Evolutionary conservation across 2,113 vertebrate species (phyloP), one percentile per base, ranked within the genome.

Genomic region (Ophiodon elongatus): DNA sequence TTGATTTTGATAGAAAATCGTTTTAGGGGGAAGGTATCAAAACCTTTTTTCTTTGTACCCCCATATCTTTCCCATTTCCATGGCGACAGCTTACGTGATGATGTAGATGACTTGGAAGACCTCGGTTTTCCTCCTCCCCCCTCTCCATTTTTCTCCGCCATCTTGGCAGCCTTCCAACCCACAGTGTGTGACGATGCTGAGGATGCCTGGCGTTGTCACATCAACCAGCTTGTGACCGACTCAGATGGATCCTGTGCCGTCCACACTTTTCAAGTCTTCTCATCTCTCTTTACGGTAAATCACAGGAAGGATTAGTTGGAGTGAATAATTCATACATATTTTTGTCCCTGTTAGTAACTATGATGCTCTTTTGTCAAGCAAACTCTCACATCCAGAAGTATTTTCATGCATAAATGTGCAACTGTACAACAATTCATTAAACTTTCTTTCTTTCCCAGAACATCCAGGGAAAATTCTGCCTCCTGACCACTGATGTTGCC

Each of bases 241-340:
- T 96, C 96, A 0, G 98, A 99, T 2, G 98, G 98, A 0, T 99
- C 98, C 47, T 99, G 98, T 59, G 98, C 98, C 0, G 97, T 99
- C 82, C 99, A 99, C 90, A 99, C 98, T 19, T 99, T 99, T 94
- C 98, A 99, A 45, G 97, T 99, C 88, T 99, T 99, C 95, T 99
- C 98, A 79, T 97, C 97, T 62, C 91, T 99, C 93, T 99, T 99
- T 92, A 97, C 98, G 97, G 98, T 99, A 90, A 67, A 84, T 4
- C 17, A 11, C 52, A 10, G 45, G 45, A 47, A 23, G 50, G 50
- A 52, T 8, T 52, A 52, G 21, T 9, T 52, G 21, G 50, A 52
- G 23, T 52, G 2, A 1, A 39, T 17, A 17, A 25, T 56, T 25
- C 8, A 19, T 71, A 14, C 45, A 1, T 3, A 15, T 68, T 63